Percentiles rank a stretch among this genome's conserved stretches.
Evolutionary conservation across 1,140 invertebrate genomes (phyloP).

Genomic region (Galleria mellonella): DNA sequence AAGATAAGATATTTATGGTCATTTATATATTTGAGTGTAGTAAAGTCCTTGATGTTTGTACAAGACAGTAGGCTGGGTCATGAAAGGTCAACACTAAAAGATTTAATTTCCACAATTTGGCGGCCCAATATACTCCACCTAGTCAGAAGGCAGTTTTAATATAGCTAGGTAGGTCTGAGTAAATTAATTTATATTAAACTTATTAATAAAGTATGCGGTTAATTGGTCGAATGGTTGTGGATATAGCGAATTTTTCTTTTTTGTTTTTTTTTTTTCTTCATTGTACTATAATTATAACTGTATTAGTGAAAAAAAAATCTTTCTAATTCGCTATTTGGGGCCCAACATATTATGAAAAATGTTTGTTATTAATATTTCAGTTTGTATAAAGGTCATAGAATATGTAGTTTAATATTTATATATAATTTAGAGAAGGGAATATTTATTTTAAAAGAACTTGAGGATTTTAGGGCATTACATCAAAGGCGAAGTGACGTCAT

Average conservation of each 20-base stretch:
- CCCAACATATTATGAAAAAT: slow-evolving; percentile 24
- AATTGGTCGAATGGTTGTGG: slow-evolving; percentile 51
- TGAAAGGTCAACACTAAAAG: too few relatives aligned
- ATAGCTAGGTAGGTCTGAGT: slow-evolving; percentile 54
- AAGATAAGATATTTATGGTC: too few relatives aligned
- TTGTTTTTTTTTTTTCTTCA: too few relatives aligned
- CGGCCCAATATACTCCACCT: slow-evolving; percentile 48
- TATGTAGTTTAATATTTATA: slow-evolving; percentile 60
- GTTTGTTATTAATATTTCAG: slow-evolving; percentile 38
- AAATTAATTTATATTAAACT: slow-evolving; percentile 50
- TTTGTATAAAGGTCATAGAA: slow-evolving; percentile 61
- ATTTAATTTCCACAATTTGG: too few relatives aligned
- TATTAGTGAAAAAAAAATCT: not conserved
- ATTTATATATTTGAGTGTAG: too few relatives aligned
- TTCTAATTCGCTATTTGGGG: slow-evolving; percentile 26
- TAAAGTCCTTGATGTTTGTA: too few relatives aligned
- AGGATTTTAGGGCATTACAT: slow-evolving; percentile 48
- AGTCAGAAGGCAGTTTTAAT: slow-evolving; percentile 66
- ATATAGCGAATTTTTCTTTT: slow-evolving; percentile 24
- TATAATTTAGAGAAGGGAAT: slow-evolving; percentile 61
- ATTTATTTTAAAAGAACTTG: slow-evolving; percentile 59
- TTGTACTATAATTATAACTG: not conserved
- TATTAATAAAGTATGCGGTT: slow-evolving; percentile 46
- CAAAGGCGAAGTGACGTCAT: slow-evolving; percentile 40
- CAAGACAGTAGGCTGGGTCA: too few relatives aligned